Conservation (phyloP, 2,797 vertebrate species). For the Tadarida brasiliensis region DNA sequence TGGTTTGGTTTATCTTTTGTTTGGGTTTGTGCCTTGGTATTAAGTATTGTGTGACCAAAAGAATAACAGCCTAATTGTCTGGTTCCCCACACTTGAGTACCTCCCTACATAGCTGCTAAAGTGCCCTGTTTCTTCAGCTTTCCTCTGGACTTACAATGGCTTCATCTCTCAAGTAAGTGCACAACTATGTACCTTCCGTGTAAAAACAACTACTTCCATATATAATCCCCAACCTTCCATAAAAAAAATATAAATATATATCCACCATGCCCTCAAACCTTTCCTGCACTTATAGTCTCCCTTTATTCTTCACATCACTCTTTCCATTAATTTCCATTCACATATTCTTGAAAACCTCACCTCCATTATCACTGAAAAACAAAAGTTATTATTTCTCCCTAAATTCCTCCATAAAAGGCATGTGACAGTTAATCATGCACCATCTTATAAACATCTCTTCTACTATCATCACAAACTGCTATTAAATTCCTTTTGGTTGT, state of each 20-base stretch:
- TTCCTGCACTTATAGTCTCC: neutral
- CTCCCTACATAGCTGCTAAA: neutral
- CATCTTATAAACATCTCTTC: neutral
- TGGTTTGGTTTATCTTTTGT: neutral
- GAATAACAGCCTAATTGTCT: neutral
- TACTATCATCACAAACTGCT: neutral
- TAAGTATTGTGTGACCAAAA: neutral
- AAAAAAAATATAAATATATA: neutral
- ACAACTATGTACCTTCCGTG: neutral
- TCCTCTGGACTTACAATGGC: neutral
- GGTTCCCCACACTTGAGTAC: neutral
- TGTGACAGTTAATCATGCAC: neutral
- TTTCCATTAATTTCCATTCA: neutral
- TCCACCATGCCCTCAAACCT: neutral
- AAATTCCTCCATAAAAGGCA: neutral
- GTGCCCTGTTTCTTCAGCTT: neutral
- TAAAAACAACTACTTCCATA: neutral
- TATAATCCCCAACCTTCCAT: neutral
- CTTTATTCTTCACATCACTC: neutral
- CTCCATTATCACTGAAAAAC: slow-evolving; percentile 24
- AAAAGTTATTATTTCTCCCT: neutral
- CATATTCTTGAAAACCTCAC: neutral
- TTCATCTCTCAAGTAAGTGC: neutral
- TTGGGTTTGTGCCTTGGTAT: neutral
- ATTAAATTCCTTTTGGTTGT: neutral